Evolutionary conservation across 1,140 invertebrate species (phyloP).

Genomic region (Mercenaria mercenaria): DNA sequence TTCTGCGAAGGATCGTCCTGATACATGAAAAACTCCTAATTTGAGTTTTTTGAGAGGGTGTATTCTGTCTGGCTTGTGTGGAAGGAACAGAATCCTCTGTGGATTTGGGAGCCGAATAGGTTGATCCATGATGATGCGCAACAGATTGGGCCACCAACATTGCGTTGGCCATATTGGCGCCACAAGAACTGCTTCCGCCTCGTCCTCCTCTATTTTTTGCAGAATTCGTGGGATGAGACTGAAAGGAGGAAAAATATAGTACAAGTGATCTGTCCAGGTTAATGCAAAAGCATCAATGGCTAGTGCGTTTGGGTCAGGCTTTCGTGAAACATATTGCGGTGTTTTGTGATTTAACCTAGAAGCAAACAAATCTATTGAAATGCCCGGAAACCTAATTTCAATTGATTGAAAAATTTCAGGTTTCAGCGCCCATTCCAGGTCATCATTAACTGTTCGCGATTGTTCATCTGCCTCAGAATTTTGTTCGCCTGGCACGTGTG

Average conservation of each 20-base stretch:
- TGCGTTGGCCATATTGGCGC: no score
- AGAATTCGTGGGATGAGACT: conserved; percentile 35
- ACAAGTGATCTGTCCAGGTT: no score
- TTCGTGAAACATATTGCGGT: no score
- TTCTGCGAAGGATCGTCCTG: not conserved
- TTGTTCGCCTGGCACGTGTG: not conserved
- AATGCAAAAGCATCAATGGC: no score
- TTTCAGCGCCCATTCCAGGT: not conserved
- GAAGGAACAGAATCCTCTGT: not conserved
- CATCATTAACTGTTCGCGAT: not conserved
- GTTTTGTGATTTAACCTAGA: no score
- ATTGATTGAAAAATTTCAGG: no score
- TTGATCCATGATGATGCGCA: no score
- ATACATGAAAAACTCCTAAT: conserved; percentile 13
- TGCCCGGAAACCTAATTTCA: no score
- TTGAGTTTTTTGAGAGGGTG: not conserved
- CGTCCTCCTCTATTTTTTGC: no score
- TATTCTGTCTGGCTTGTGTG: not conserved
- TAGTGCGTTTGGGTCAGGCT: no score
- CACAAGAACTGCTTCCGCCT: no score
- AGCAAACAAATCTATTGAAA: not conserved
- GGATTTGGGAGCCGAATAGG: not conserved
- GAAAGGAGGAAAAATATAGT: conserved; percentile 71
- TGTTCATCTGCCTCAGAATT: not conserved
- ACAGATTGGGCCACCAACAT: no score